Base-by-base conservation (phyloP, 2,797 vertebrate genomes). In the Synaphobranchus kaupii region DNA sequence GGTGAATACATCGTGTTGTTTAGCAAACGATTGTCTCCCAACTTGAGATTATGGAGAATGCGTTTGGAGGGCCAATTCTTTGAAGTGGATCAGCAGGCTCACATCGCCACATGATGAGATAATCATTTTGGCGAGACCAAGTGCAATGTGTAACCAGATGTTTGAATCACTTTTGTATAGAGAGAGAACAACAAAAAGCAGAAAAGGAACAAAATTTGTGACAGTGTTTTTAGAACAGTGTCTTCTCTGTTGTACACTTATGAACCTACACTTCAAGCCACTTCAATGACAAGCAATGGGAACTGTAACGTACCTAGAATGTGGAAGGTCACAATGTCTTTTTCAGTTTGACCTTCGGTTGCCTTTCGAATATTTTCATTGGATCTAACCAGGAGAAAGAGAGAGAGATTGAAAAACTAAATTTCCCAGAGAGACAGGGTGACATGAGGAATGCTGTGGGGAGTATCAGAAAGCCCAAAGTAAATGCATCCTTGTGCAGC, bases 11-110 rank as follows among this genome's bases (percentile, higher is more conserved):
- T 78, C n/a, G 78, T 56, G 47, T 83, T 91, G 88, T 89, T 85
- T 81, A 85, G 15, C 31, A 28, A 47, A 39, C 60, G 56, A 86
- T 58, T 20, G 58, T 81, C 76, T 83, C 86, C 73, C 60, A 88
- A 84, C 84, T 84, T 87, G 89, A 88, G 87, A 88, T 54, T 90
- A 85, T 63, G 71, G 85, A 84, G 88, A 88, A 87, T 89, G 90
- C 89, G 50, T 52, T 52, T 28, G 48, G 5, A 15, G 6, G n/a
- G 63, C 63, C 8, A 10, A 28, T 68, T 68, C 9, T 8, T 28
- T 68, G 63, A 9, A n/a, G n/a, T 4, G 63, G 63, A 28, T 7
- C 63, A 68, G 63, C n/a, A 71, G 13, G 34, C 71, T 34, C 31
- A 76, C 28, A 76, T 76, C 10, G 34, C 28, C n/a, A 15, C 63